Evolutionary conservation across 2,797 vertebrate species (phyloP).

Genomic region (Centroberyx gerrardi): DNA sequence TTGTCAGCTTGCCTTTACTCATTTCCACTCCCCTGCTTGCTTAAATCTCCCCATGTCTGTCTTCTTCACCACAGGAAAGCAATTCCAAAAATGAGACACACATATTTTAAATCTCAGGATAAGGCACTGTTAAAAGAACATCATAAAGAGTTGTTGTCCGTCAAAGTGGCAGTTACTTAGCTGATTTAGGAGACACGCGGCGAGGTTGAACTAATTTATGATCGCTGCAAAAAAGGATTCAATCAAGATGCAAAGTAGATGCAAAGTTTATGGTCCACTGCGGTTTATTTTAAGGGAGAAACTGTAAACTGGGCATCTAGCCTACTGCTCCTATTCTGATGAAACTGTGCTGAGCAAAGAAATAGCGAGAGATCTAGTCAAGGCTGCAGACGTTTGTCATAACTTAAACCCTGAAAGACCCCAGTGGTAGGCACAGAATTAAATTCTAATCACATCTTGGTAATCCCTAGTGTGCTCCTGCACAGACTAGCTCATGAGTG

Average conservation of each 20-base stretch:
- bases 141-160: slow-evolving; percentile 37
- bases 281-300: slow-evolving; percentile 22
- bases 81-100: slow-evolving; percentile 19
- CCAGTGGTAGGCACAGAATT: background rate
- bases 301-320: slow-evolving; percentile 7
- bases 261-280: slow-evolving; percentile 39
- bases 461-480: slow-evolving; percentile 2
- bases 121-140: slow-evolving; percentile 24
- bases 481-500: slow-evolving; percentile 13
- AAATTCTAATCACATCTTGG: too few relatives aligned
- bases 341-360: slow-evolving; percentile 26
- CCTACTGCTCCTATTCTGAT: slow-evolving; percentile 10
- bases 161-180: slow-evolving; percentile 31
- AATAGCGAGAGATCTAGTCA: background rate
- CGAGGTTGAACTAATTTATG: slow-evolving; percentile 33
- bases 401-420: background rate
- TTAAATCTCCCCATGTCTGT: too few relatives aligned
- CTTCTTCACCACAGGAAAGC: slow-evolving; percentile 43
- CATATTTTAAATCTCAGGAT: slow-evolving; percentile 39
- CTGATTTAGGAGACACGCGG: slow-evolving; percentile 38
- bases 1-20: slow-evolving; percentile 49
- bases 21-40: background rate
- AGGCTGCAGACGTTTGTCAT: slow-evolving; percentile 19
- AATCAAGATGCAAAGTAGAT: slow-evolving; percentile 53
- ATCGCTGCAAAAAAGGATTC: slow-evolving; percentile 28